These are phyloP conservation scores for Listronotus oregonensis DNA, from an alignment of 1,140 invertebrate species.

Conservation along the genomic window DNA sequence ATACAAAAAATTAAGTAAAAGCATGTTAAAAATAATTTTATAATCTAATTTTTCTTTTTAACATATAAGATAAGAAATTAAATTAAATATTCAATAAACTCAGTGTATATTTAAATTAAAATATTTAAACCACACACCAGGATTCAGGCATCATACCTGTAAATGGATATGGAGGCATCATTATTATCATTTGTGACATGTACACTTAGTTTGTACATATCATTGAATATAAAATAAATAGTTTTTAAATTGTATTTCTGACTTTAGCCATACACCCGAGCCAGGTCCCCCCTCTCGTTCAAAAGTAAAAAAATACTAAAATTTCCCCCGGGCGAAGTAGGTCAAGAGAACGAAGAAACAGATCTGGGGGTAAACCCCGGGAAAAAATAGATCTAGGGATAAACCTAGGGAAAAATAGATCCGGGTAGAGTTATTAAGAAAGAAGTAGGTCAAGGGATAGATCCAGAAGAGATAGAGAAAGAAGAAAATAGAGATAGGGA, in stretches of 20 bases:
- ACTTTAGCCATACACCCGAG: constrained; percentile 33
- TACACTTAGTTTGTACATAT: no score
- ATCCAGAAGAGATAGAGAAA: constrained; percentile 24
- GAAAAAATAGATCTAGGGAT: constrained; percentile 25
- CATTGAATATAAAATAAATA: no score
- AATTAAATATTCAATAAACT: no score
- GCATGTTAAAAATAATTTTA: no score
- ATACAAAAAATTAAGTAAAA: no score
- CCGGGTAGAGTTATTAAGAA: constrained; percentile 17
- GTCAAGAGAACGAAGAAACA: constrained; percentile 31
- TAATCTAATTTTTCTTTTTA: no score
- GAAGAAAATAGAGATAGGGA: constrained; percentile 24
- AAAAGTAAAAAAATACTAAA: constrained; percentile 45
- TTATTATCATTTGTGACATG: no score
- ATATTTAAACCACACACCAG: no score
- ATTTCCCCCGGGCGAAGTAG: constrained; percentile 37
- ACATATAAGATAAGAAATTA: no score
- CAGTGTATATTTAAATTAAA: no score
- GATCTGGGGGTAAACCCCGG: constrained; percentile 21
- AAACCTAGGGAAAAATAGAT: constrained; percentile 26
- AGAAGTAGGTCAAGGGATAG: constrained; percentile 32
- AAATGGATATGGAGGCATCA: no score
- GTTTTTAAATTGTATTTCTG: background rate
- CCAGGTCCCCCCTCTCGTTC: constrained; percentile 45
- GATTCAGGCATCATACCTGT: no score